Conservation (phyloP, 2,797 vertebrate species). For the Gallinago solitaria region DNA sequence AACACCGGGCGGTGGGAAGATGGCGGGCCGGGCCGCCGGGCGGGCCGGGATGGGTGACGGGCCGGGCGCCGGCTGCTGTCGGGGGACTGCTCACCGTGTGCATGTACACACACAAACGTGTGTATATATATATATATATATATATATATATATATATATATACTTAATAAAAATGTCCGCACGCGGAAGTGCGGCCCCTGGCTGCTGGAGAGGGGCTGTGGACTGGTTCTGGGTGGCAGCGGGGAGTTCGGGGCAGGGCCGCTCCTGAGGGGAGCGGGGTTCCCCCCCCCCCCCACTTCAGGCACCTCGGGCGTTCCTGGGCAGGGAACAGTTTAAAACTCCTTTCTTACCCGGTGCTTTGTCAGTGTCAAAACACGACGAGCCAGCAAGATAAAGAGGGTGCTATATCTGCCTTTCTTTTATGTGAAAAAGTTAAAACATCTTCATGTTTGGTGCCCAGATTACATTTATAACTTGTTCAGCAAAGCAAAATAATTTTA, state of each 20-base stretch:
- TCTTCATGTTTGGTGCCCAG: not conserved
- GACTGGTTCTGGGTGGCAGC: not conserved
- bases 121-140: accelerated
- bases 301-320: not conserved
- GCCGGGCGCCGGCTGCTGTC: not conserved
- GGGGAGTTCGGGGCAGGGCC: not conserved
- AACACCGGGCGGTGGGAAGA: not conserved
- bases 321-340: accelerated
- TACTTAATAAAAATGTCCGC: not conserved
- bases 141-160: accelerated
- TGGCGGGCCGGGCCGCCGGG: not conserved
- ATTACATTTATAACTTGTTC: not conserved
- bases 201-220: accelerated
- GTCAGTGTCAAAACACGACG: not conserved
- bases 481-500: not conserved
- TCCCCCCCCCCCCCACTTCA: too few species aligned
- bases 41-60: not conserved
- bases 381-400: not conserved
- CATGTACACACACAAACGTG: too few species aligned
- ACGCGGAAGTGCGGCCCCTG: not conserved
- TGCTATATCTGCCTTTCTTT: not conserved
- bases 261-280: not conserved
- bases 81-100: not conserved
- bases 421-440: not conserved
- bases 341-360: not conserved